phyloP scores from a whole-genome alignment of 2,797 vertebrate genomes.

The Periophthalmus magnuspinnatus region DNA sequence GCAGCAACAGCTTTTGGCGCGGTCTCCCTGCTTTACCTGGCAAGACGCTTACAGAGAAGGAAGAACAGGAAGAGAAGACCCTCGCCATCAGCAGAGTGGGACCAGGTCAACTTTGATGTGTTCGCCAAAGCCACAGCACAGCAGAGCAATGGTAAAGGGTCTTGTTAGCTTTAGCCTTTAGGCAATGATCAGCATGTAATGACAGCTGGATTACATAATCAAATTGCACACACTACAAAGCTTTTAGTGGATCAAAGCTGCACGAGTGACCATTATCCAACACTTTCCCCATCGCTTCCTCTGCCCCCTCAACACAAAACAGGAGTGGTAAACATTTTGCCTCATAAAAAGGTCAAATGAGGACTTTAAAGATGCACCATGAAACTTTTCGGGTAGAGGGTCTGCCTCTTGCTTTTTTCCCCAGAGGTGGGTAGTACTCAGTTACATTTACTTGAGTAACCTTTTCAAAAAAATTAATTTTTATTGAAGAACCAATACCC shows the following conservation, averaged over 20 bases:
- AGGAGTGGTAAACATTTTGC: too few species aligned
- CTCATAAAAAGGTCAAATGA: too few species aligned
- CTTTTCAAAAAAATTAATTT: too few species aligned
- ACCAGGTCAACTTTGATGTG: constrained; percentile 80
- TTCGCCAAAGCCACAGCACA: constrained; percentile 71
- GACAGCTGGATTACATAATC: constrained; percentile 19
- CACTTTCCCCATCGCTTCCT: not conserved
- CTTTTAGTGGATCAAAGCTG: constrained; percentile 2
- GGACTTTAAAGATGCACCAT: too few species aligned
- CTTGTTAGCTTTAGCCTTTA: not conserved
- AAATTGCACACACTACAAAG: not conserved
- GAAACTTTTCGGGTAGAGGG: too few species aligned
- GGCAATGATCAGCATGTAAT: not conserved
- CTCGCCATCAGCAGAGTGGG: constrained; percentile 72
- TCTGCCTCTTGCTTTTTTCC: too few species aligned
- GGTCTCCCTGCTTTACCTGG: constrained; percentile 88
- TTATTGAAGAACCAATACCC: too few species aligned
- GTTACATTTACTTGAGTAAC: too few species aligned
- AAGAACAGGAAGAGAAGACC: constrained; percentile 81
- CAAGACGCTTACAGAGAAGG: constrained; percentile 89
- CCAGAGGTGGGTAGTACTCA: too few species aligned
- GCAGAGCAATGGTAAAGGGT: constrained; percentile 74
- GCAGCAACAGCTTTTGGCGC: constrained; percentile 85
- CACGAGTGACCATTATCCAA: not conserved
- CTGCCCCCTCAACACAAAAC: too few species aligned